Conservation (phyloP, 2,888 invertebrate genomes). For the Polylopha cassiicola region DNA sequence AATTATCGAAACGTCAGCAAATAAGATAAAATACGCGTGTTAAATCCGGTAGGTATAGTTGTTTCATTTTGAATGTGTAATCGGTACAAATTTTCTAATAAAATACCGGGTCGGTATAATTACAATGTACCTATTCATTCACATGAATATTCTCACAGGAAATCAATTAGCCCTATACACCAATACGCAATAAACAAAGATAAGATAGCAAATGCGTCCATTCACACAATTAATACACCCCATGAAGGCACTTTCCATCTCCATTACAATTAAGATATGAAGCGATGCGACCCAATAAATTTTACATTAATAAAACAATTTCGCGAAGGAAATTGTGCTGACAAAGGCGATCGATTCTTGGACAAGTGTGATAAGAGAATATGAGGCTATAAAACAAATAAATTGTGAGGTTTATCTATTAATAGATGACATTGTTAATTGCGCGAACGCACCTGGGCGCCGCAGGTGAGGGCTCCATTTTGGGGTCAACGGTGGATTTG, state of each 20-base stretch:
- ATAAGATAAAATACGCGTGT: too few species aligned
- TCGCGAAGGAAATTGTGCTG: slow-evolving; percentile 47
- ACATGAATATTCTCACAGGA: slow-evolving; percentile 48
- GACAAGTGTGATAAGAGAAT: slow-evolving; percentile 38
- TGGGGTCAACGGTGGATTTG: slow-evolving; percentile 66
- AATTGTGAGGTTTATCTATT: slow-evolving; percentile 54
- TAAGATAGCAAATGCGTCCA: slow-evolving; percentile 51
- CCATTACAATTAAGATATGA: slow-evolving; percentile 61
- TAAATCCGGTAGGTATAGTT: too few species aligned
- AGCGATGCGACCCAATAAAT: slow-evolving; percentile 43
- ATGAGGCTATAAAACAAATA: slow-evolving; percentile 62
- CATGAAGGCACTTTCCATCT: slow-evolving; percentile 38
- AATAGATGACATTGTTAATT: slow-evolving; percentile 67
- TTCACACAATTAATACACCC: slow-evolving; percentile 55
- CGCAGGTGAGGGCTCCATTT: slow-evolving; percentile 66
- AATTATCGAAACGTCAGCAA: too few species aligned
- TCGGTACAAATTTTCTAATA: neutral
- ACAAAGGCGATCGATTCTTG: slow-evolving; percentile 38
- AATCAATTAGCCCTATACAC: slow-evolving; percentile 44
- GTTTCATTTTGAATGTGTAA: too few species aligned
- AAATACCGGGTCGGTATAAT: slow-evolving; percentile 7
- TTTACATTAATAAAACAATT: slow-evolving; percentile 39
- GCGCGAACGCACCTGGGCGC: slow-evolving; percentile 64
- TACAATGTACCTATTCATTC: slow-evolving; percentile 12
- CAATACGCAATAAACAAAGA: slow-evolving; percentile 46